phyloP scores from a whole-genome alignment of 2,113 vertebrate genomes.

The Echinops telfairi region DNA sequence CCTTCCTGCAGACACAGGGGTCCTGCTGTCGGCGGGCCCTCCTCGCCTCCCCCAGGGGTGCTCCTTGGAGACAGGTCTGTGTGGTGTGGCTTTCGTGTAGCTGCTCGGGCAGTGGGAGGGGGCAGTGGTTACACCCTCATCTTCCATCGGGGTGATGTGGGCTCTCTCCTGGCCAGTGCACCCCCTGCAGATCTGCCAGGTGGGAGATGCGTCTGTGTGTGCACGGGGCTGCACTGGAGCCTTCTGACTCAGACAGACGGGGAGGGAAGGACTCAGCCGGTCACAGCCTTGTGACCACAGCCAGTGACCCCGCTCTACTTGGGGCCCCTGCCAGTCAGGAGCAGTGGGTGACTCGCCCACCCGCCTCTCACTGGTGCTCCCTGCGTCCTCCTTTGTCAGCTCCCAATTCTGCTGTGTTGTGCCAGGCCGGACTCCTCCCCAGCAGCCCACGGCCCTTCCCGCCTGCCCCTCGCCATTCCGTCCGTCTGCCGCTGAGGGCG shows the following conservation, averaged over 20 bases:
- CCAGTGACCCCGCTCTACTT: background rate
- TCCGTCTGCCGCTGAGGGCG: background rate
- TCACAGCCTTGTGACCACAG: background rate
- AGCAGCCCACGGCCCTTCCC: fast-evolving
- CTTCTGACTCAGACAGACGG: background rate
- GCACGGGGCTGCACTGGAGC: background rate
- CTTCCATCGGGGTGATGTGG: background rate
- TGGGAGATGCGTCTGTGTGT: background rate
- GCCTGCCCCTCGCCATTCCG: too few relatives aligned
- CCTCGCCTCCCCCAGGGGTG: too few relatives aligned
- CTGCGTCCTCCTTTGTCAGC: too few relatives aligned
- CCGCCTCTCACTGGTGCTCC: background rate
- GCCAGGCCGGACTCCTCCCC: background rate
- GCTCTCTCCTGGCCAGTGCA: background rate
- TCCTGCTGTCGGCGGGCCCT: too few relatives aligned
- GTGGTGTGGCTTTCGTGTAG: background rate
- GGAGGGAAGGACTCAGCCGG: background rate
- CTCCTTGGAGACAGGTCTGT: too few relatives aligned
- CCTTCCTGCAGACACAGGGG: too few relatives aligned
- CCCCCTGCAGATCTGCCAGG: background rate
- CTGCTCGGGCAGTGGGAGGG: background rate
- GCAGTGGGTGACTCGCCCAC: background rate
- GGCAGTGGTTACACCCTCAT: background rate
- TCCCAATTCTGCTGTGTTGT: too few relatives aligned
- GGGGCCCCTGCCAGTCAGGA: background rate